Evolutionary conservation across 2,113 vertebrate species (phyloP).

Genomic region (Polypterus bichir): DNA sequence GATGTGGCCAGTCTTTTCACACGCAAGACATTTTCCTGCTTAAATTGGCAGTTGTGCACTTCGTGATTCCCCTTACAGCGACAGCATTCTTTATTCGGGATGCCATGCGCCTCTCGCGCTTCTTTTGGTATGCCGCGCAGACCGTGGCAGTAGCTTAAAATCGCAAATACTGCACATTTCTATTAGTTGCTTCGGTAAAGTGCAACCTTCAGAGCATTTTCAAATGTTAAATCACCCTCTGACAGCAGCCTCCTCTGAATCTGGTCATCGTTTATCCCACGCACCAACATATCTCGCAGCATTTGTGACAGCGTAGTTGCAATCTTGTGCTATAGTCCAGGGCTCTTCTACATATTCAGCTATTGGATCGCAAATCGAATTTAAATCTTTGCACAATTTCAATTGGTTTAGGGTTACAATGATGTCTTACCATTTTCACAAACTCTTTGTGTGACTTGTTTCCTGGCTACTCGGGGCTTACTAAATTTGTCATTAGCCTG

Average conservation of each 20-base stretch:
- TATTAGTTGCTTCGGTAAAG: conserved; percentile 11
- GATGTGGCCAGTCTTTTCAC: too few relatives aligned
- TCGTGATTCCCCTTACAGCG: conserved; percentile 4
- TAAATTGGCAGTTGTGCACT: conserved; percentile 9
- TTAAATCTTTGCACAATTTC: conserved; percentile 18
- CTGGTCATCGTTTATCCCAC: conserved; percentile 15
- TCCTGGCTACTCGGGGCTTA: conserved; percentile 1
- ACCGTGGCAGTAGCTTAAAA: not conserved
- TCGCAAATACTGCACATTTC: conserved; percentile 11
- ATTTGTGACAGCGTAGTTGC: too few relatives aligned
- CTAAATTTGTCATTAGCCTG: conserved; percentile 10
- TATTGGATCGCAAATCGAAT: conserved; percentile 7
- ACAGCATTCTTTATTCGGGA: conserved; percentile 1
- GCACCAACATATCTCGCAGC: conserved; percentile 17
- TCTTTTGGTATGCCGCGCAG: not conserved
- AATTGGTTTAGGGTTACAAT: conserved; percentile 16
- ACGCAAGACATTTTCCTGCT: conserved; percentile 6
- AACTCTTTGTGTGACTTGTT: conserved; percentile 10
- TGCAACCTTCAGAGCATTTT: conserved; percentile 13
- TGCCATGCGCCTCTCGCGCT: not conserved
- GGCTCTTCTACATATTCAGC: too few relatives aligned
- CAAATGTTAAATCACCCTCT: conserved; percentile 14
- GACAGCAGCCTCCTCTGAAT: conserved; percentile 14
- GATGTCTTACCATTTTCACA: not conserved
- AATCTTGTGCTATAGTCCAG: too few relatives aligned